These are phyloP conservation scores for Scrobipalpa atriplicella DNA, from an alignment of 2,888 invertebrate species.

Conservation along the genomic window DNA sequence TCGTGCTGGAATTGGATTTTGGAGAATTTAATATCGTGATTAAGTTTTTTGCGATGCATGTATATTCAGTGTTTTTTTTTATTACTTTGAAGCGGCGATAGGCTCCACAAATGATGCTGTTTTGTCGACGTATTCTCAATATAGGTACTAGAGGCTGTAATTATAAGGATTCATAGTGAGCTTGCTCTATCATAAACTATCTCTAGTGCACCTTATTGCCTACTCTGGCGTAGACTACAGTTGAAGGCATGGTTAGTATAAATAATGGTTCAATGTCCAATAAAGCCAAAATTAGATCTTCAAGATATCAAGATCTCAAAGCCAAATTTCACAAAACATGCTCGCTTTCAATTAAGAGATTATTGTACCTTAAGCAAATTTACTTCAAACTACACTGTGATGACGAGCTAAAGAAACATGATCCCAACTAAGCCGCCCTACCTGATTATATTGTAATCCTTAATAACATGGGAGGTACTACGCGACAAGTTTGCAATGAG, in stretches of 20 bases:
- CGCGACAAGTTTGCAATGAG: conserved; percentile 7
- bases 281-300: no score
- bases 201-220: no score
- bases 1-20: neutral
- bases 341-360: conserved; percentile 27
- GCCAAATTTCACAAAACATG: neutral
- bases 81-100: neutral
- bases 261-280: no score
- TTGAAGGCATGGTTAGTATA: no score
- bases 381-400: conserved; percentile 28
- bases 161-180: no score
- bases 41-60: neutral
- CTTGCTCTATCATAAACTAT: no score
- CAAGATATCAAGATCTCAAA: neutral
- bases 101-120: no score
- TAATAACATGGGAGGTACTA: conserved; percentile 52
- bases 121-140: no score
- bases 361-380: conserved; percentile 29
- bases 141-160: no score
- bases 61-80: neutral
- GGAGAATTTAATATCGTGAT: neutral
- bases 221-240: no score
- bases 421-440: conserved; percentile 36
- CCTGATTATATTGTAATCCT: conserved; percentile 61
- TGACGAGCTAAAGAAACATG: conserved; percentile 31